phyloP scores from a whole-genome alignment of 1,140 invertebrate genomes.

The Tribolium madens region DNA sequence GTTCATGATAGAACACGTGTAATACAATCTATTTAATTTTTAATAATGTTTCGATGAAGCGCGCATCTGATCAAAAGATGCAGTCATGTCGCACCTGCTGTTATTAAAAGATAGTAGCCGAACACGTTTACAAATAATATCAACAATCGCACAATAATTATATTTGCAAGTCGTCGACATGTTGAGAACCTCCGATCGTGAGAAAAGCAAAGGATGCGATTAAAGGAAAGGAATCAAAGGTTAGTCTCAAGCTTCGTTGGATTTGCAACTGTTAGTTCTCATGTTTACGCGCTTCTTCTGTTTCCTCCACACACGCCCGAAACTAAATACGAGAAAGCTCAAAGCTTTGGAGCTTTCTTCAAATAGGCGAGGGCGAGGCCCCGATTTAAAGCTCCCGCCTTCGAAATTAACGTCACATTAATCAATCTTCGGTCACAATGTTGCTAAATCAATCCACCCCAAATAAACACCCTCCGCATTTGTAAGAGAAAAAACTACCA shows the following conservation, averaged over 20 bases:
- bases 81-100: constrained; percentile 26
- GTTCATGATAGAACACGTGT: background rate
- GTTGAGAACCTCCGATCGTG: constrained; percentile 44
- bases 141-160: too few species aligned
- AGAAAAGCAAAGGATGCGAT: constrained; percentile 46
- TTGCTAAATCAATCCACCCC: constrained; percentile 51
- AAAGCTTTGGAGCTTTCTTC: background rate
- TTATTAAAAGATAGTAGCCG: constrained; percentile 21
- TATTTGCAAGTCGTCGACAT: constrained; percentile 1
- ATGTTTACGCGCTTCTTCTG: constrained; percentile 52
- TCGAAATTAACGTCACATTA: constrained; percentile 60
- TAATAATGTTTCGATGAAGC: background rate
- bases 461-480: constrained; percentile 51
- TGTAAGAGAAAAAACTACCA: constrained; percentile 56
- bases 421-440: constrained; percentile 58
- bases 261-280: constrained; percentile 50
- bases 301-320: constrained; percentile 51
- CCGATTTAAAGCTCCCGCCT: constrained; percentile 49
- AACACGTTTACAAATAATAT: constrained; percentile 1
- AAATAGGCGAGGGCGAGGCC: background rate
- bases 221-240: constrained; percentile 53
- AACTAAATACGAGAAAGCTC: constrained; percentile 34
- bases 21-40: constrained; percentile 15
- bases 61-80: constrained; percentile 14
- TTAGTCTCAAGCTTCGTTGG: constrained; percentile 51